A percentile compares a stretch with the other conserved stretches of the same genome.
Evolutionary conservation across 2,888 invertebrate genomes (phyloP).

Genomic region (Hoplodrina blanda): DNA sequence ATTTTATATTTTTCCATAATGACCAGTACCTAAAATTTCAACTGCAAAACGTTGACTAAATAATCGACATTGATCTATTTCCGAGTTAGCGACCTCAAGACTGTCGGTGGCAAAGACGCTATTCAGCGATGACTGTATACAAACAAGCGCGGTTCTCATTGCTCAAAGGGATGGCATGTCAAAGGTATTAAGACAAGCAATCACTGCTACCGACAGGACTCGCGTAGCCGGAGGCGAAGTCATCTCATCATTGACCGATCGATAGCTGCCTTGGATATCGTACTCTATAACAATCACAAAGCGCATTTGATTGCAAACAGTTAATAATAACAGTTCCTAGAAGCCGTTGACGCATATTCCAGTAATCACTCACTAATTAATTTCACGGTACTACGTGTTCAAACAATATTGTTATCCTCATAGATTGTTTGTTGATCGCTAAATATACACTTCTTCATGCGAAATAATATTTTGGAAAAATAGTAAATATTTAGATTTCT

Average conservation of each 20-base stretch:
- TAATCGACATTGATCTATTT: neutral
- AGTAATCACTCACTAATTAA: neutral
- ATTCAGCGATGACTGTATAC: neutral
- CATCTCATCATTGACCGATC: conserved; percentile 1
- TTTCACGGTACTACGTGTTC: neutral
- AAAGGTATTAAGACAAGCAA: neutral
- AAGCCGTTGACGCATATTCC: neutral
- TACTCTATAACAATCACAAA: neutral
- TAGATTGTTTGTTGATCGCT: neutral
- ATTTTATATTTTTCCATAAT: neutral
- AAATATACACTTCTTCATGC: neutral
- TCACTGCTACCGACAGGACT: neutral
- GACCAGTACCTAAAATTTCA: neutral
- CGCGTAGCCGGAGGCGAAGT: neutral
- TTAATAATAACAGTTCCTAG: neutral
- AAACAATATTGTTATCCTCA: neutral
- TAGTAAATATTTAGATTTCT: too few species aligned
- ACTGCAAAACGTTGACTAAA: neutral
- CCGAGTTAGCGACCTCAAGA: neutral
- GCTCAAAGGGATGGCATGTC: neutral
- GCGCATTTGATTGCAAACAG: neutral
- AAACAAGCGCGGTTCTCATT: neutral
- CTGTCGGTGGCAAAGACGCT: neutral
- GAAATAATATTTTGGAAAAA: neutral
- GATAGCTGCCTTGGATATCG: neutral